Evolutionary conservation across 2,113 vertebrate species (phyloP), one percentile per base, ranked within the genome.

Genomic region (Propithecus coquereli): DNA sequence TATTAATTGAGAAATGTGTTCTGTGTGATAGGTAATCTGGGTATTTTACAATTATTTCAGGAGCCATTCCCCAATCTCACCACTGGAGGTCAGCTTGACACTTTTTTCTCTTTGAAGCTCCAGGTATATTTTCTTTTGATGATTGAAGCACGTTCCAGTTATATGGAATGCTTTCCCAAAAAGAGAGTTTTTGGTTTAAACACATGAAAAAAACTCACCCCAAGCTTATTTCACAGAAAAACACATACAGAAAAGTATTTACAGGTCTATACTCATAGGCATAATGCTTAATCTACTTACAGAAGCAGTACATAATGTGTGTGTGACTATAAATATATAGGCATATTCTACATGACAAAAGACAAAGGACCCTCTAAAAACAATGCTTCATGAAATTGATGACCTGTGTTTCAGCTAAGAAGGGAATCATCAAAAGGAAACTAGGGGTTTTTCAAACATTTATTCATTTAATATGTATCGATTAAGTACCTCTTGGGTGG

Each of bases 11-110:
- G 17, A 54, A 68, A 63, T 25, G 6, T 68, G 13, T 34, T 93
- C 63, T 91, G 34, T 87, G 32, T 18, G 16, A 37, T 20, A n/a
- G 12, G 9, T 30, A 45, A 50, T 52, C 45, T 66, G 22, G 40
- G 54, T 30, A 1, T 90, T 92, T 80, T 84, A 52, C 13, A 66
- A 8, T 87, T 9, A 34, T 76, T 57, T 89, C 74, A 87, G 34
- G 65, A 96, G 91, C 14, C 25, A 93, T 98, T 97, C 84, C 93
- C 50, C 86, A 25, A 1, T 95, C 1, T 20, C 32, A 93, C 98
- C 98, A 2, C 98, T 97, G 94, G 98, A 95, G 98, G 98, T 97
- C 98, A 98, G 92, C 34, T 94, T 95, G 96, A 94, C 43, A 77
- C 92, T 93, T 97, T 97, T 97, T 97, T 92, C 96, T 66, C 47